Conservation (phyloP, 2,113 vertebrate genomes). For the Diadophis punctatus region DNA sequence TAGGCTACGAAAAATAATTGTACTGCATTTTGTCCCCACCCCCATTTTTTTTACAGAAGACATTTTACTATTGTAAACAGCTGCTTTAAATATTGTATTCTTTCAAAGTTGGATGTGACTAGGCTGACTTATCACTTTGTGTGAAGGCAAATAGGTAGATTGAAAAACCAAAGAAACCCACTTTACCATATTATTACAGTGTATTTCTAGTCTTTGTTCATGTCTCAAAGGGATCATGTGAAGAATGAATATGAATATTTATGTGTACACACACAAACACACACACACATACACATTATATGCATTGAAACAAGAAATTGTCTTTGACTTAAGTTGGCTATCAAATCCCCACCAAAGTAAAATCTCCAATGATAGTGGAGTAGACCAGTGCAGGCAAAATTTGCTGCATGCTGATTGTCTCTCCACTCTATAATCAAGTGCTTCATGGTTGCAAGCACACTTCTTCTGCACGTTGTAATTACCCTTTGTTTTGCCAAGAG, state of each 20-base stretch:
- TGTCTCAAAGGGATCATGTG: background rate
- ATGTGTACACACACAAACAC: background rate
- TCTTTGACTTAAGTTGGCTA: background rate
- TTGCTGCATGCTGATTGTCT: slow-evolving; percentile 40
- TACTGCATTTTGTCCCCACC: background rate
- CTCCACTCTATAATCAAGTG: slow-evolving; percentile 50
- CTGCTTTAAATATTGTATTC: background rate
- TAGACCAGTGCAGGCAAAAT: background rate
- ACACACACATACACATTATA: background rate
- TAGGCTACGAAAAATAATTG: background rate
- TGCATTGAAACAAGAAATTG: slow-evolving; percentile 1
- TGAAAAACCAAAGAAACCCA: background rate
- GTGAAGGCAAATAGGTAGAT: background rate
- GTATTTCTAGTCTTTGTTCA: slow-evolving; percentile 7
- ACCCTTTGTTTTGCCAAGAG: slow-evolving; percentile 68
- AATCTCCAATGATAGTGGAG: accelerated
- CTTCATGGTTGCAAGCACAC: slow-evolving; percentile 41
- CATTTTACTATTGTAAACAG: background rate
- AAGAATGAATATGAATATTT: background rate
- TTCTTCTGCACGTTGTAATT: slow-evolving; percentile 58
- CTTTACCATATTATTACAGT: background rate
- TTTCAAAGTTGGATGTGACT: background rate
- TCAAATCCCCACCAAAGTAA: background rate
- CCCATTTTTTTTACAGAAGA: background rate
- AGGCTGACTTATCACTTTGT: background rate